A percentile compares a stretch with the other conserved stretches of the same genome.
phyloP scores from a whole-genome alignment of 1,140 invertebrate species.

The Aricia agestis region DNA sequence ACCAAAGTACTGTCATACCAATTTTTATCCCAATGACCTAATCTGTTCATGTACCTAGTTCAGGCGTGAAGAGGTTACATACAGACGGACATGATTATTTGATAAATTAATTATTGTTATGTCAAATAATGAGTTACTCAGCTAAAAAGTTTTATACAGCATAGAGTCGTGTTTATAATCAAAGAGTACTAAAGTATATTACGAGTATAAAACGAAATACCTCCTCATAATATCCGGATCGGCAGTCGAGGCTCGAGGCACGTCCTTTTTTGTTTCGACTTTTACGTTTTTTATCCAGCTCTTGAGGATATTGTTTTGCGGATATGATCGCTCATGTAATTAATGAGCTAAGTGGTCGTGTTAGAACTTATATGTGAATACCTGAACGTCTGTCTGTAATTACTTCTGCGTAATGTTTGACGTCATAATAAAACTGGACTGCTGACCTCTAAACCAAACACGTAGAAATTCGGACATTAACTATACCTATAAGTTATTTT shows the following conservation, averaged over 20 bases:
- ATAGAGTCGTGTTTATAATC: background rate
- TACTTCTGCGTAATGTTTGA: too few species aligned
- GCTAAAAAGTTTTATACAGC: background rate
- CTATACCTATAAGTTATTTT: too few species aligned
- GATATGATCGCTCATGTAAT: background rate
- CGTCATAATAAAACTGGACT: too few species aligned
- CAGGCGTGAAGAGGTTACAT: too few species aligned
- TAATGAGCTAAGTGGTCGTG: background rate
- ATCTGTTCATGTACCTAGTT: too few species aligned
- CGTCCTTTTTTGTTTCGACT: background rate
- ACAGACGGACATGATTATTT: too few species aligned
- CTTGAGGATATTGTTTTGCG: conserved; percentile 11
- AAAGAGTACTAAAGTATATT: background rate
- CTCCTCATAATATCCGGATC: conserved; percentile 10
- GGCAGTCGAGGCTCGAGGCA: conserved; percentile 3
- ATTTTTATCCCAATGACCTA: too few species aligned
- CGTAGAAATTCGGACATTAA: too few species aligned
- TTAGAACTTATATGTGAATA: background rate
- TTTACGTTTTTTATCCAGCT: conserved; percentile 1
- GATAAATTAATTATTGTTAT: too few species aligned
- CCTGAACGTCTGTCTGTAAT: background rate
- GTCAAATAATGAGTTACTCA: too few species aligned
- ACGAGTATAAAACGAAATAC: conserved; percentile 7
- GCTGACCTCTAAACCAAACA: too few species aligned
- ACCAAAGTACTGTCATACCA: too few species aligned